Conservation (phyloP, 2,888 invertebrate species). For the Heliconius charithonia region DNA sequence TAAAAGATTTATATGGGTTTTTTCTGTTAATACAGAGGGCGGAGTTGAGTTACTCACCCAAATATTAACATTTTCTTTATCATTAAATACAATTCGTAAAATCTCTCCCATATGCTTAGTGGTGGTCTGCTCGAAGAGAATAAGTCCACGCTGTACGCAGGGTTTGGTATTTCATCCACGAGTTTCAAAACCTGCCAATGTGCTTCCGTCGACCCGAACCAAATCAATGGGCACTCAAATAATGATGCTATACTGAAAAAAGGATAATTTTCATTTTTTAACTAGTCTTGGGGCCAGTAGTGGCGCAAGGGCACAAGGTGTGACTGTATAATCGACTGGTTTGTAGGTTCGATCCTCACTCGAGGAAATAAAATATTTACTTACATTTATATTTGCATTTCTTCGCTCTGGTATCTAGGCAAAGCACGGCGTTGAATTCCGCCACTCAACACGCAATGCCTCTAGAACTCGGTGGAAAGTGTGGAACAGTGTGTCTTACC, state of each 20-base stretch:
- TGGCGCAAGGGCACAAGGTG: no score
- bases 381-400: no score
- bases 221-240: conserved; percentile 66
- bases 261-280: background rate
- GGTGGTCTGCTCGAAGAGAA: conserved; percentile 58
- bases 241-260: conserved; percentile 62
- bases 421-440: no score
- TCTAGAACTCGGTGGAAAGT: no score
- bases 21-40: no score
- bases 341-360: no score
- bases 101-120: conserved; percentile 58
- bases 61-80: conserved; percentile 53
- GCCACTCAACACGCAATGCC: no score
- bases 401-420: no score
- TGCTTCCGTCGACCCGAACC: conserved; percentile 65
- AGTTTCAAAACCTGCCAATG: conserved; percentile 63
- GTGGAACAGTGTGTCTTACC: no score
- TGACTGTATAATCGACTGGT: no score
- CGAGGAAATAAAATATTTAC: no score
- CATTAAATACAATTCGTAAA: conserved; percentile 54
- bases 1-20: no score
- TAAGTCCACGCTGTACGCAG: conserved; percentile 64
- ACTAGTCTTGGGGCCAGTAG: background rate
- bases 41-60: conserved; percentile 53
- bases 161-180: conserved; percentile 65